A percentile compares a stretch with the other conserved stretches of the same genome.
Conservation (phyloP, 2,888 invertebrate species). For the Bugulina stolonifera region DNA sequence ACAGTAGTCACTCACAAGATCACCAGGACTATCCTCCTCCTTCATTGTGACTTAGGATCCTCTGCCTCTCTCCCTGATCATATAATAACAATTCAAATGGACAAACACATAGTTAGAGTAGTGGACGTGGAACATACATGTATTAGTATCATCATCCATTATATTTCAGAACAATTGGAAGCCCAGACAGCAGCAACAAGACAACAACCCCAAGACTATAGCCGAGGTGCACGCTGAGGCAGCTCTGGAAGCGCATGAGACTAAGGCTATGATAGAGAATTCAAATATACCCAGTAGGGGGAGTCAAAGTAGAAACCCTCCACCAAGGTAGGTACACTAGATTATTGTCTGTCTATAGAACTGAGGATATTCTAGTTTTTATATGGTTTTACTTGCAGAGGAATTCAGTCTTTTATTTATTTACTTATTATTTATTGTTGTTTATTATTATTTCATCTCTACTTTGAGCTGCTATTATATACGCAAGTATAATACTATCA, state of each 20-base stretch:
- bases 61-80: too few species aligned
- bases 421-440: too few species aligned
- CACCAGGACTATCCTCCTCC: too few species aligned
- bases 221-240: slow-evolving; percentile 87
- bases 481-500: too few species aligned
- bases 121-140: too few species aligned
- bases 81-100: too few species aligned
- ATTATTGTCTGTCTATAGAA: slow-evolving; percentile 65
- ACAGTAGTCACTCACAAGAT: too few species aligned
- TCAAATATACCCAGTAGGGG: not conserved
- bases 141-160: not conserved
- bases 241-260: slow-evolving; percentile 62
- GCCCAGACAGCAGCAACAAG: slow-evolving; percentile 69
- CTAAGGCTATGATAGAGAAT: slow-evolving; percentile 39
- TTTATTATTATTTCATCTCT: too few species aligned
- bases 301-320: not conserved
- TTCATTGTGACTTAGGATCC: too few species aligned
- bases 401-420: too few species aligned
- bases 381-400: slow-evolving; percentile 3
- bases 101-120: too few species aligned
- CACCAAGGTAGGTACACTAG: slow-evolving; percentile 76
- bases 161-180: slow-evolving; percentile 68
- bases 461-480: too few species aligned
- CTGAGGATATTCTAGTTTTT: slow-evolving; percentile 39
- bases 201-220: slow-evolving; percentile 81